A percentile compares a stretch with the other conserved stretches of the same genome.
phyloP scores from a whole-genome alignment of 2,113 vertebrate species.

The Hyla sarda region DNA sequence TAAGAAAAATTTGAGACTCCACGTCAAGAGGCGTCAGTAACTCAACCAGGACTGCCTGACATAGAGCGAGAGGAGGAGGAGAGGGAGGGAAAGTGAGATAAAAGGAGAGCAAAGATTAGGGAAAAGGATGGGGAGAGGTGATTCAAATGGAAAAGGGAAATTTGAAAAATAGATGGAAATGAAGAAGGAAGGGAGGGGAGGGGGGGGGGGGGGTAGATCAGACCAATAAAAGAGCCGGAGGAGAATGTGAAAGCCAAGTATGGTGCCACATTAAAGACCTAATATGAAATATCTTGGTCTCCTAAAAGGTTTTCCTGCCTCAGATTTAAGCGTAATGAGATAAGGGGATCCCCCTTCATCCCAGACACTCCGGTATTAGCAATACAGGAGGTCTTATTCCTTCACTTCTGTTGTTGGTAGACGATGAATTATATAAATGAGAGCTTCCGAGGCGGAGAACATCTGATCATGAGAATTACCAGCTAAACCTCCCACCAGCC shows the following conservation, averaged over 20 bases:
- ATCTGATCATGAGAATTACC: neutral
- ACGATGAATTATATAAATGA: neutral
- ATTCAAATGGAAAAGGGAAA: conserved; percentile 17
- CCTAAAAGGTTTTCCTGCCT: neutral
- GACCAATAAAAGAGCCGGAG: too few relatives aligned
- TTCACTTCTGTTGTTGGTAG: neutral
- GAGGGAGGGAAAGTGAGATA: conserved; percentile 15
- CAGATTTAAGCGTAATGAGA: conserved; percentile 2
- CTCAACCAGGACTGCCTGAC: conserved; percentile 43
- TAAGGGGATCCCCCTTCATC: too few relatives aligned
- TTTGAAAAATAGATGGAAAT: conserved; percentile 30
- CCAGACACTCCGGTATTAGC: neutral
- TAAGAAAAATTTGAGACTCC: conserved; percentile 81
- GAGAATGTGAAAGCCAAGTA: neutral
- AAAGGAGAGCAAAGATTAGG: conserved; percentile 39
- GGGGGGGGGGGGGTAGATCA: too few relatives aligned
- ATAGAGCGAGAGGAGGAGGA: conserved; percentile 35
- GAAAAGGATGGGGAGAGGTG: conserved; percentile 21
- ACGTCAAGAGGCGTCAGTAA: conserved; percentile 60
- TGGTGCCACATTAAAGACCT: neutral
- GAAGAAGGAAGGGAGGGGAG: neutral
- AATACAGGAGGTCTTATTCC: neutral
- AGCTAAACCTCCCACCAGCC: neutral
- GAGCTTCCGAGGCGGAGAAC: neutral
- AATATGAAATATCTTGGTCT: neutral